phyloP scores from a whole-genome alignment of 2,888 invertebrate genomes.

The Heliconius cydno region DNA sequence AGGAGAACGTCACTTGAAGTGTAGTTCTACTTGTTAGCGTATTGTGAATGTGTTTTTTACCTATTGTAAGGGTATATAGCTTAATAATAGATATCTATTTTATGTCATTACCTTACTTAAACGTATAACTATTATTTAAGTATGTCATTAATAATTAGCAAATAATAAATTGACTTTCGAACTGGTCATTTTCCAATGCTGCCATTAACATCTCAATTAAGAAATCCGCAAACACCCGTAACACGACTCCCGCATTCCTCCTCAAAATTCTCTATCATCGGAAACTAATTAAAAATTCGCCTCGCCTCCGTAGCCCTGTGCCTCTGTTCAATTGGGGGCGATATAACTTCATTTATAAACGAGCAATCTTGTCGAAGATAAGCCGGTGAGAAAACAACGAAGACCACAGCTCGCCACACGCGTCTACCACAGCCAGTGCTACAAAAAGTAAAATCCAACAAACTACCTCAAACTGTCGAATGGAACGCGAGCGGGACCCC shows the following conservation, averaged over 20 bases:
- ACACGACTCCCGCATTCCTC: slow-evolving; percentile 78
- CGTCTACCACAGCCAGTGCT: slow-evolving; percentile 65
- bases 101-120: background rate
- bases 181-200: slow-evolving; percentile 57
- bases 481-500: slow-evolving; percentile 81
- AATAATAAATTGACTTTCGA: slow-evolving; percentile 72
- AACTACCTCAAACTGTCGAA: slow-evolving; percentile 77
- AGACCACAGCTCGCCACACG: slow-evolving; percentile 78
- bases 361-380: slow-evolving; percentile 82
- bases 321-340: slow-evolving; percentile 78
- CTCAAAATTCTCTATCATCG: slow-evolving; percentile 81
- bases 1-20: slow-evolving; percentile 93
- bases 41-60: slow-evolving; percentile 82
- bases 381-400: slow-evolving; percentile 82
- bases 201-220: slow-evolving; percentile 78
- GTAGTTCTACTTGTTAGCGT: slow-evolving; percentile 82
- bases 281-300: slow-evolving; percentile 84
- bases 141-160: slow-evolving; percentile 43
- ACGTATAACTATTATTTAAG: background rate
- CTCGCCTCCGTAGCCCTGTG: slow-evolving; percentile 75
- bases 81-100: background rate
- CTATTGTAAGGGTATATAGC: slow-evolving; percentile 55
- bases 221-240: slow-evolving; percentile 70
- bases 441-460: slow-evolving; percentile 74
- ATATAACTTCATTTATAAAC: slow-evolving; percentile 84